Evolutionary conservation across 2,113 vertebrate genomes (phyloP), one percentile per base, ranked within the genome.

Genomic region (Phylloscopus whistleri): DNA sequence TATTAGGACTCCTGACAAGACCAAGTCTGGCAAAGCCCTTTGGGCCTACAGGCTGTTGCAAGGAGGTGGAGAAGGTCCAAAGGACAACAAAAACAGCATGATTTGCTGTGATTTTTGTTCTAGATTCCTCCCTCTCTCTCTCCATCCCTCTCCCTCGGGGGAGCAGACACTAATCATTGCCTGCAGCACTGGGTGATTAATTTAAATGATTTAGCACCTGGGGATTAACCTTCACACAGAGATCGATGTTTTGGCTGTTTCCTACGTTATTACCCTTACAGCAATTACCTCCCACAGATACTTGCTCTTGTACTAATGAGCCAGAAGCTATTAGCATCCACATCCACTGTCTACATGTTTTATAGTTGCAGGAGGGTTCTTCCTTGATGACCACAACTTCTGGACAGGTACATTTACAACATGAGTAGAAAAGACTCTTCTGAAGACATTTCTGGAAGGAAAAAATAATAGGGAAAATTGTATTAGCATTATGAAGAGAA

Each of bases 251-350:
- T 94, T 94, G 74, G 84, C 93, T 95, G 90, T 91, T 95, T 96
- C 70, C 74, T 96, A 68, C 81, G 26, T 95, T 95, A 93, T 93
- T 74, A 79, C 53, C 91, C 66, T 82, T 68, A 87, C 62, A 93
- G 91, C 95, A 97, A 91, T 96, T 97, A 93, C 89, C 93, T 93
- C 94, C 91, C 74, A 89, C 96, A 87, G 94, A 79, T 17, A 84
- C 78, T 93, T 79, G 74, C 53, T 91, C 87, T 94, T 37, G 46
- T 89, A 63, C 39, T 97, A 94, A 96, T 93, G 78, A 96, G 78
- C 81, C 91, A 94, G 81, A 73, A 94, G 91, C 62, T 92, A 95
- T 97, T 91, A 93, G 53, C 37, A 69, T 84, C 95, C 66, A 84
- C 70, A 53, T 60, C 62, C 26, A 16, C 74, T 51, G 43, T 33